phyloP scores from a whole-genome alignment of 2,113 vertebrate genomes.

The Thamnophis sirtalis region DNA sequence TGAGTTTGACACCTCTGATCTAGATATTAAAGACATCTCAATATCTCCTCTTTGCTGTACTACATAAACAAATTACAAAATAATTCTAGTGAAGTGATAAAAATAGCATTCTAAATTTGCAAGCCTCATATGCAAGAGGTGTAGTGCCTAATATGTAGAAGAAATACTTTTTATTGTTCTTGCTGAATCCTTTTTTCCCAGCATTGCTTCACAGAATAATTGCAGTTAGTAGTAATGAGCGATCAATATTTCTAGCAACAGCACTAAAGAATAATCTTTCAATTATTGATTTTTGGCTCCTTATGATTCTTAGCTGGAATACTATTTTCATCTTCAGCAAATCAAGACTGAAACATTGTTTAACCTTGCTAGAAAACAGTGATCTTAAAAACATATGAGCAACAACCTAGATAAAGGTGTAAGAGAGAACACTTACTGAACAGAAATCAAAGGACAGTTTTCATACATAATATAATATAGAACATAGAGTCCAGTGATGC shows the following conservation, averaged over 20 bases:
- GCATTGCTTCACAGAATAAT: conserved; percentile 19
- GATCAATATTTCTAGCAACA: conserved; percentile 14
- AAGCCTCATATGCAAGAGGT: neutral
- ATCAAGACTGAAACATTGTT: neutral
- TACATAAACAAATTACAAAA: neutral
- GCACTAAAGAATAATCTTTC: conserved; percentile 3
- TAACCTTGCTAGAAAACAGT: neutral
- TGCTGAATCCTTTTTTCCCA: neutral
- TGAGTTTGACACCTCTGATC: too few relatives aligned
- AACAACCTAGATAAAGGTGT: neutral
- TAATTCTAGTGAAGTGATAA: neutral
- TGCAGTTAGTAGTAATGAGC: conserved; percentile 24
- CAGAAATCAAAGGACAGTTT: neutral
- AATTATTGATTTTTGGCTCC: neutral
- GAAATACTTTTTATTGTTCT: neutral
- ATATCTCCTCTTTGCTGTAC: neutral
- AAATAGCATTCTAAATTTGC: neutral
- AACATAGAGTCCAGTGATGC: neutral
- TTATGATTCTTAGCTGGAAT: neutral
- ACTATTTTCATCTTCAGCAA: neutral
- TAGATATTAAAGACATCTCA: too few relatives aligned
- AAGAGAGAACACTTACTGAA: neutral
- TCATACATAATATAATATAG: neutral
- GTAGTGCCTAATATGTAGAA: conserved; percentile 24
- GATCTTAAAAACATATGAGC: neutral